A percentile compares a stretch with the other conserved stretches of the same genome.
These are phyloP conservation scores for Phalacrocorax aristotelis DNA, from an alignment of 2,113 vertebrate genomes.

Conservation along the genomic window DNA sequence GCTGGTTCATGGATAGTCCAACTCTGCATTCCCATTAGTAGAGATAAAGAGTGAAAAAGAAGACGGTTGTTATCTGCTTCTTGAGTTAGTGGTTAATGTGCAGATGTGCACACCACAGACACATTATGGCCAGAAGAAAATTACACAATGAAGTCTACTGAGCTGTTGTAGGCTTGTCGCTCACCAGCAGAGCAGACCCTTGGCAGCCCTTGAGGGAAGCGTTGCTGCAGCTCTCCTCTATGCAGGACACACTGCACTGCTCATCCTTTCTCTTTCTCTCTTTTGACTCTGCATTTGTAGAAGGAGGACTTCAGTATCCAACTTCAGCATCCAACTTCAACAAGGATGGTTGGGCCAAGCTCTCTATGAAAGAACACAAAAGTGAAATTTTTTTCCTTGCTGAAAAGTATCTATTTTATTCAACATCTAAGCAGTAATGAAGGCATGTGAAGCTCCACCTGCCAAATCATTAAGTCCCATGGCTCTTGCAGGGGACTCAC, in stretches of 20 bases:
- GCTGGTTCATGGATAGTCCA: not conserved
- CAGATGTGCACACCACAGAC: not conserved
- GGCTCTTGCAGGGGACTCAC: not conserved
- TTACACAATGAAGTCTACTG: not conserved
- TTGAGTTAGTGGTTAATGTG: not conserved
- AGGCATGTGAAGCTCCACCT: not conserved
- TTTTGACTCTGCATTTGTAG: not conserved
- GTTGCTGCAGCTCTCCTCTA: not conserved
- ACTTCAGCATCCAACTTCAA: not conserved
- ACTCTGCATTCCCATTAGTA: not conserved
- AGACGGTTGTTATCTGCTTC: not conserved
- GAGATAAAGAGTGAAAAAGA: not conserved
- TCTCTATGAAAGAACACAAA: not conserved
- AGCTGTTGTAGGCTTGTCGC: not conserved
- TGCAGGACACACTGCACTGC: not conserved
- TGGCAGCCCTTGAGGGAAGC: not conserved
- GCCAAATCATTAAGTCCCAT: accelerated
- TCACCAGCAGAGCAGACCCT: not conserved
- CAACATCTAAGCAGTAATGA: not conserved
- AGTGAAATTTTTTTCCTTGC: not conserved
- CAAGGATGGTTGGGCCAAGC: not conserved
- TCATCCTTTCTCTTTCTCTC: not conserved
- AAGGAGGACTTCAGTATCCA: not conserved
- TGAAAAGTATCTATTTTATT: not conserved
- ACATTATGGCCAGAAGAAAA: not conserved